These are phyloP conservation scores for Polydrusus tereticollis DNA, from an alignment of 2,888 invertebrate species.

Conservation along the genomic window DNA sequence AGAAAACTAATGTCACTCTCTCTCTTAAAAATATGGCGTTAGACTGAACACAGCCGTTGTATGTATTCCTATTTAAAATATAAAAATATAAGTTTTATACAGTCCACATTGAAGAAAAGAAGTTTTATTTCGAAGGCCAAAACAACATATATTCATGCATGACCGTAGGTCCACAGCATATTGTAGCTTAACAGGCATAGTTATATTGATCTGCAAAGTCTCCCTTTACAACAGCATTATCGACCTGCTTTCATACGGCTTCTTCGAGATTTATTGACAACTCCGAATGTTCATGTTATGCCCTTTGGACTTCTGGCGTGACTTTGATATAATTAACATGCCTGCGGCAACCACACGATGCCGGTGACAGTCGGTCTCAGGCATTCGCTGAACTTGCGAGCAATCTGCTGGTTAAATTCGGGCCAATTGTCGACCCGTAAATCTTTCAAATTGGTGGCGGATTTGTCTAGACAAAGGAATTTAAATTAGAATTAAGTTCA, in stretches of 20 bases:
- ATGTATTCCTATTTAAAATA: too few species aligned
- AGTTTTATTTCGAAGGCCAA: too few species aligned
- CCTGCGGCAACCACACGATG: conserved; percentile 51
- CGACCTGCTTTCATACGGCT: background rate
- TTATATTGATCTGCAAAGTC: too few species aligned
- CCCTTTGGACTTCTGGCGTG: conserved; percentile 30
- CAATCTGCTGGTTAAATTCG: conserved; percentile 55
- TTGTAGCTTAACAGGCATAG: too few species aligned
- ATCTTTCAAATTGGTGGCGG: conserved; percentile 25
- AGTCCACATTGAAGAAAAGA: too few species aligned
- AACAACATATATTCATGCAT: too few species aligned
- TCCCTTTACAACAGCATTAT: background rate
- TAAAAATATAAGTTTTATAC: too few species aligned
- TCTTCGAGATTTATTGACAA: conserved; percentile 16
- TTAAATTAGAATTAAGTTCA: conserved; percentile 24
- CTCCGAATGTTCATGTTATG: background rate
- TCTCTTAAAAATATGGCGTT: too few species aligned
- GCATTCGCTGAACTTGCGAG: conserved; percentile 54
- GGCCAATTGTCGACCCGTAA: conserved; percentile 36
- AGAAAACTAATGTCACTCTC: too few species aligned
- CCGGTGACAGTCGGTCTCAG: conserved; percentile 56
- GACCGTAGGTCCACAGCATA: too few species aligned
- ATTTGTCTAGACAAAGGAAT: conserved; percentile 31
- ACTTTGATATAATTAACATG: conserved; percentile 50
- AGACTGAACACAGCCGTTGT: too few species aligned